phyloP scores from a whole-genome alignment of 2,113 vertebrate genomes.

The Phyllostomus discolor region DNA sequence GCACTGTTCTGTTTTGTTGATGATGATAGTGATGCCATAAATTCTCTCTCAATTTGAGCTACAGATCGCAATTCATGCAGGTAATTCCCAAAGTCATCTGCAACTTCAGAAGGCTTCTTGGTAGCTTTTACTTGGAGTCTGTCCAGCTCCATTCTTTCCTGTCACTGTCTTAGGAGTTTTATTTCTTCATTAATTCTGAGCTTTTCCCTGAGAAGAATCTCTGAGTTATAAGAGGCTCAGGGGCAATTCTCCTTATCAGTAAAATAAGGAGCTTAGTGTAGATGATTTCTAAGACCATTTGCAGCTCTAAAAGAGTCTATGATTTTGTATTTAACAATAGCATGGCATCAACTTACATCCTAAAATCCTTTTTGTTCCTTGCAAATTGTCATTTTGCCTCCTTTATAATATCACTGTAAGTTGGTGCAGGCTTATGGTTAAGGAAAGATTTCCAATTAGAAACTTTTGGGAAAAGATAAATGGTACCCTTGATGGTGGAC shows the following conservation, averaged over 20 bases:
- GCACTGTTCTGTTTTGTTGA: neutral
- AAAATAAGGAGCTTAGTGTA: neutral
- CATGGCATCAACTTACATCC: slow-evolving; percentile 45
- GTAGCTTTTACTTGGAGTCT: neutral
- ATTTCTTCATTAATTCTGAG: neutral
- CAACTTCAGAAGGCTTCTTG: neutral
- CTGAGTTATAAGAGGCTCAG: neutral
- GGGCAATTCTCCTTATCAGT: neutral
- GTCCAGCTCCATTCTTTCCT: neutral
- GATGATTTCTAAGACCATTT: neutral
- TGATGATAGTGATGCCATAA: neutral
- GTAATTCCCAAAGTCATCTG: neutral
- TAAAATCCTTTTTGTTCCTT: slow-evolving; percentile 60
- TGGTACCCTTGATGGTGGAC: neutral
- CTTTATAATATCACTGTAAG: slow-evolving; percentile 75
- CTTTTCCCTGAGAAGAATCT: neutral
- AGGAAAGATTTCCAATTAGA: slow-evolving; percentile 54
- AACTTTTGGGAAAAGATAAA: neutral
- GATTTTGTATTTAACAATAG: neutral
- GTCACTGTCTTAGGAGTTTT: neutral
- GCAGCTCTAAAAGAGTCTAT: neutral
- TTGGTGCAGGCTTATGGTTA: slow-evolving; percentile 72
- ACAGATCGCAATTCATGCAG: neutral
- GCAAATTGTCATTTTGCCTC: slow-evolving; percentile 62
- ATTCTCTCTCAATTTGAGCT: neutral